Evolutionary conservation across 2,113 vertebrate species (phyloP), one percentile per base, ranked within the genome.

Genomic region (Electrona antarctica): DNA sequence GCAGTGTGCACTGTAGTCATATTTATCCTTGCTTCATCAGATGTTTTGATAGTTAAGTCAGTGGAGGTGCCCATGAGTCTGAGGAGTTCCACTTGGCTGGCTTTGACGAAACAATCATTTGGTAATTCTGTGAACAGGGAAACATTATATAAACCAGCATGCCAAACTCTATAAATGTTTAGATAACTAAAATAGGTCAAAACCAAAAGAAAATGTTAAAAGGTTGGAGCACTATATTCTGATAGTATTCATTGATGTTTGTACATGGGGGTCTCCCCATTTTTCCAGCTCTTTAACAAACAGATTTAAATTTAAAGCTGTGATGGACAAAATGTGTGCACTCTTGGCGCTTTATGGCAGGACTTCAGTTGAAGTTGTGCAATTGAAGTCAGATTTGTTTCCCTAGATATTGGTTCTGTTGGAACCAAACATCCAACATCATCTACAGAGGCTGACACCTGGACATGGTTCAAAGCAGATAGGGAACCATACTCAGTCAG

Each of bases 381-480:
- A 65, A 21, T 63, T 60, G 1, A 56, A 48, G 13, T 45, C 15
- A 57, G 70, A 70, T 41, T 47, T 55, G 64, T 55, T 76, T 61
- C n/a, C 46, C 11, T 41, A 67, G 45, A 56, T n/a, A 77, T 71
- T 41, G 14, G 59, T 11, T 8, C 21, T 49, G 12, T 64, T 85
- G 65, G 80, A 68, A 77, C 56, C 14, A 72, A 80, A 79, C 70
- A 63, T 73, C 58, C 49, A 67, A 73, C 78, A 9, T 29, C 46
- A 82, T 69, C 28, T 72, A 69, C 80, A 85, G 0, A 76, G 80
- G 73, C 65, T 65, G 78, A 75, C 88, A 91, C 86, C 90, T 89
- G 87, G 82, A 71, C 50, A 10, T 73, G 87, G 88, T 90, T 90
- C 87, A 90, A 90, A 87, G 76, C 66, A 60, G n/a, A 46, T 28